A percentile compares a stretch with the other conserved stretches of the same genome.
Evolutionary conservation across 1,140 invertebrate species (phyloP).

Genomic region (Listronotus oregonensis): DNA sequence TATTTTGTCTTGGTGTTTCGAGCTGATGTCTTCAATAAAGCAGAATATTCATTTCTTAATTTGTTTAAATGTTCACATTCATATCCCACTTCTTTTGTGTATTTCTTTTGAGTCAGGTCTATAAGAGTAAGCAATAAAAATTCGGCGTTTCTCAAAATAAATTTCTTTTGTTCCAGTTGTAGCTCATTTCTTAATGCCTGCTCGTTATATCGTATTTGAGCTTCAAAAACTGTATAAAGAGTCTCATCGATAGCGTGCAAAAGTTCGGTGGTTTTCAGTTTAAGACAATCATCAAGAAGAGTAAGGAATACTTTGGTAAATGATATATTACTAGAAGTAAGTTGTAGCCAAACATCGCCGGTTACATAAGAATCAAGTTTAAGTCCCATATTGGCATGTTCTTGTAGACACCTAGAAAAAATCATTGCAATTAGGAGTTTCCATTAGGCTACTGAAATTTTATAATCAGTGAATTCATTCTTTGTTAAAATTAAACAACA

Average conservation of each 20-base stretch:
- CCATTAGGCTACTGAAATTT: too few species aligned
- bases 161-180: constrained; percentile 61
- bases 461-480: too few species aligned
- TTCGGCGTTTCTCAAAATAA: constrained; percentile 62
- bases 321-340: constrained; percentile 72
- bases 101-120: constrained; percentile 58
- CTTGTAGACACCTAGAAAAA: constrained; percentile 59
- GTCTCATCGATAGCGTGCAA: constrained; percentile 67
- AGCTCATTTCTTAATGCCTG: constrained; percentile 63
- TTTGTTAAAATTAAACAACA: too few species aligned
- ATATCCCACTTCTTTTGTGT: constrained; percentile 53
- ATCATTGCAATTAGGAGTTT: neutral
- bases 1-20: constrained; percentile 52
- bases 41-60: constrained; percentile 52
- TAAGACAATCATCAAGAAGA: constrained; percentile 71
- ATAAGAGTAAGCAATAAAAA: constrained; percentile 62
- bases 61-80: constrained; percentile 51
- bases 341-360: constrained; percentile 68
- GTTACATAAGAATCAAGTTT: constrained; percentile 61
- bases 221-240: constrained; percentile 67
- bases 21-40: constrained; percentile 20
- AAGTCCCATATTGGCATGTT: constrained; percentile 63
- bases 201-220: constrained; percentile 69
- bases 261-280: constrained; percentile 68
- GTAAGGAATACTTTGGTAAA: constrained; percentile 72